Evolutionary conservation across 2,888 invertebrate genomes (phyloP).

Genomic region (Heliconius cydno): DNA sequence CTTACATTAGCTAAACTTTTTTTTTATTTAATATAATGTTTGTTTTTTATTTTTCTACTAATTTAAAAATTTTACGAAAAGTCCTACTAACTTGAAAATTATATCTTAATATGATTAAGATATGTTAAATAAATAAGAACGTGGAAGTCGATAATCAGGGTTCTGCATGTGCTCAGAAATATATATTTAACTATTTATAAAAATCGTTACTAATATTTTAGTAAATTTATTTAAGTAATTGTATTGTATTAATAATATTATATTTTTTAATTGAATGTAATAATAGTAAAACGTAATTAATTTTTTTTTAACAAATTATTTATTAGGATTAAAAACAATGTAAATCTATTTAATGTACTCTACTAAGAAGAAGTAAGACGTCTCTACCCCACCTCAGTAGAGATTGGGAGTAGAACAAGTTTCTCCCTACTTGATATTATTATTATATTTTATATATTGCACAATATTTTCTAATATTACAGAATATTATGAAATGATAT

Average conservation of each 20-base stretch:
- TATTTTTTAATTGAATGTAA: neutral
- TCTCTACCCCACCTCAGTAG: slow-evolving; percentile 73
- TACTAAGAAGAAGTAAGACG: slow-evolving; percentile 36
- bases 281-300: neutral
- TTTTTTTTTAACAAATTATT: neutral
- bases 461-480: slow-evolving; percentile 54
- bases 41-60: too few relatives aligned
- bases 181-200: neutral
- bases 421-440: slow-evolving; percentile 35
- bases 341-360: neutral
- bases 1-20: too few relatives aligned
- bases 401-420: slow-evolving; percentile 13
- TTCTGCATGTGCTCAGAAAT: neutral
- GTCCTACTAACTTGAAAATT: too few relatives aligned
- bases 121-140: neutral
- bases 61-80: too few relatives aligned
- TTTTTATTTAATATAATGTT: too few relatives aligned
- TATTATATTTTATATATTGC: slow-evolving; percentile 53
- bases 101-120: too few relatives aligned
- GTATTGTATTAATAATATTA: too few relatives aligned
- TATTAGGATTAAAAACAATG: neutral
- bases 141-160: neutral
- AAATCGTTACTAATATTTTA: neutral
- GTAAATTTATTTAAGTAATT: neutral
- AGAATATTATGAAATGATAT: neutral